phyloP scores from a whole-genome alignment of 2,888 invertebrate species.

The Formica aserva region DNA sequence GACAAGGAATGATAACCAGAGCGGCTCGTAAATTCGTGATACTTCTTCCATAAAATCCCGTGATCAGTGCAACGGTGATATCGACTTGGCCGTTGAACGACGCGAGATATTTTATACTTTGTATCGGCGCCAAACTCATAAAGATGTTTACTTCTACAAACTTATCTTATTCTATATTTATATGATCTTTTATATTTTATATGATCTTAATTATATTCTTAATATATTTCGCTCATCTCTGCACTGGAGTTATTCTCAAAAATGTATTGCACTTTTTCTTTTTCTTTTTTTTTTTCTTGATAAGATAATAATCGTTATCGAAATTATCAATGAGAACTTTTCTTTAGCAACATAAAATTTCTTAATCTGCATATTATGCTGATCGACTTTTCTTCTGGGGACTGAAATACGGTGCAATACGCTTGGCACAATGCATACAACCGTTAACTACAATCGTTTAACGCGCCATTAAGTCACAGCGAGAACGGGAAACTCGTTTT shows the following conservation, averaged over 20 bases:
- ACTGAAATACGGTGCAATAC: background rate
- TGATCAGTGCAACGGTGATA: slow-evolving; percentile 22
- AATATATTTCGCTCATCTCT: background rate
- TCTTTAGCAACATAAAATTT: background rate
- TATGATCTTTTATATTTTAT: background rate
- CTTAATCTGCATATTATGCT: background rate
- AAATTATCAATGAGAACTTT: background rate
- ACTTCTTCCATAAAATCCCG: slow-evolving; percentile 12
- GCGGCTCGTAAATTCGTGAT: slow-evolving; percentile 43
- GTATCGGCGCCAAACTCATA: background rate
- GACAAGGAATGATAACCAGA: slow-evolving; percentile 29
- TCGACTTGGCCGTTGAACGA: background rate
- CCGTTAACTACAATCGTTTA: background rate
- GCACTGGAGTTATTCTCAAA: background rate
- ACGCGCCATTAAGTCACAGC: background rate
- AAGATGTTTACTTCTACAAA: slow-evolving; percentile 6
- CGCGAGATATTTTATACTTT: background rate
- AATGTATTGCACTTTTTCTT: background rate
- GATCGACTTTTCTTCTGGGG: background rate
- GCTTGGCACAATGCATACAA: background rate
- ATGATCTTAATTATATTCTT: background rate
- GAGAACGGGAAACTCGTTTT: background rate
- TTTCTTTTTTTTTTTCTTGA: background rate
- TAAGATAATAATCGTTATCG: background rate
- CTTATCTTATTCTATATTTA: background rate